Evolutionary conservation across 2,888 invertebrate species (phyloP).

Genomic region (Meteorus colon): DNA sequence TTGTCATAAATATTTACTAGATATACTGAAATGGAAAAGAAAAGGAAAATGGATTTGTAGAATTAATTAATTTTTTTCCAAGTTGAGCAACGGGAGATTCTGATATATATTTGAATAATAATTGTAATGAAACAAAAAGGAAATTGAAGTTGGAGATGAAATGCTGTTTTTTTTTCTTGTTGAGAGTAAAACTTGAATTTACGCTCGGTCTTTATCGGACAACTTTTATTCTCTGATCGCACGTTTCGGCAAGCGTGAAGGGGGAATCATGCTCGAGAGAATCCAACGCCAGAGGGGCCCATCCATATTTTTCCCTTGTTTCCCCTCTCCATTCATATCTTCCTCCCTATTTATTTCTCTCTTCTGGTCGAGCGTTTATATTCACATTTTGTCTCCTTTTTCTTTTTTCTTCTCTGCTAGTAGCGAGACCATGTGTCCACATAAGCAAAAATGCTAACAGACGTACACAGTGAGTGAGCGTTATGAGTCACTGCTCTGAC

Average conservation of each 20-base stretch:
- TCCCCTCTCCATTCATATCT: neutral
- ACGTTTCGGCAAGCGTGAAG: conserved; percentile 41
- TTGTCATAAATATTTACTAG: neutral
- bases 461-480: neutral
- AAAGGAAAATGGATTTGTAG: neutral
- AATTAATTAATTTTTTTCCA: neutral
- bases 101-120: neutral
- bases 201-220: conserved; percentile 33
- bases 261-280: conserved; percentile 42
- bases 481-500: conserved; percentile 25
- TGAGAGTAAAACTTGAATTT: neutral
- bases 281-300: conserved; percentile 36
- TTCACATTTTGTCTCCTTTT: neutral
- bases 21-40: neutral
- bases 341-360: neutral
- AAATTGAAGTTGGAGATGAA: too few relatives aligned
- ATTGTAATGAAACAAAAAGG: neutral
- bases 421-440: conserved; percentile 2
- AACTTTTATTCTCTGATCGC: conserved; percentile 44
- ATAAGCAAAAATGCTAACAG: conserved; percentile 15
- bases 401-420: neutral
- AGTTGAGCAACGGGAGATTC: neutral
- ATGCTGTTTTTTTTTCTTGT: neutral
- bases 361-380: conserved; percentile 3
- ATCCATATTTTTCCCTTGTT: conserved; percentile 17